These are phyloP conservation scores for Mizuhopecten yessoensis DNA, from an alignment of 1,140 invertebrate genomes.

Conservation along the genomic window DNA sequence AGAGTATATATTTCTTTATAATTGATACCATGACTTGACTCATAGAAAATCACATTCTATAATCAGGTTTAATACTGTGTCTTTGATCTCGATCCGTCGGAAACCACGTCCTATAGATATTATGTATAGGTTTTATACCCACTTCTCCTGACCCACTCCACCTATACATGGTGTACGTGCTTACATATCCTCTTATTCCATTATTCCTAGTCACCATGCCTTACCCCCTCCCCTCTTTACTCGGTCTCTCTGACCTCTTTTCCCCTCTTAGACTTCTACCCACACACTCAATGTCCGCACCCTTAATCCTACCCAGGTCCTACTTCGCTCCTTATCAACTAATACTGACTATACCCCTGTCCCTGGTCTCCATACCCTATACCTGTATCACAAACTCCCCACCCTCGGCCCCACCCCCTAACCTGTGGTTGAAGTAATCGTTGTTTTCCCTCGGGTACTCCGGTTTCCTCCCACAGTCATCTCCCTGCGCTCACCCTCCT, in stretches of 20 bases:
- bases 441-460: no score
- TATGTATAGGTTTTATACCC: neutral
- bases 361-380: no score
- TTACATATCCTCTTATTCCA: no score
- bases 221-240: neutral
- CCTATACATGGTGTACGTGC: neutral
- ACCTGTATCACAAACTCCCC: no score
- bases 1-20: neutral
- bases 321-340: no score
- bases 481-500: no score
- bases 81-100: neutral
- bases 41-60: neutral
- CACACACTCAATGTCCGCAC: neutral
- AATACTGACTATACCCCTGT: no score
- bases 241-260: neutral
- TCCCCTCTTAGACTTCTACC: neutral
- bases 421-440: no score
- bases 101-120: no score
- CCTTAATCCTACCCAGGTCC: no score
- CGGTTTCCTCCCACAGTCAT: no score
- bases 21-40: neutral
- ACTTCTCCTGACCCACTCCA: neutral
- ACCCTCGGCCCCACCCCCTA: no score
- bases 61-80: neutral
- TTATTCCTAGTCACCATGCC: neutral